Conservation (phyloP, 2,888 invertebrate genomes). For the Lycocerus yunnanus region DNA sequence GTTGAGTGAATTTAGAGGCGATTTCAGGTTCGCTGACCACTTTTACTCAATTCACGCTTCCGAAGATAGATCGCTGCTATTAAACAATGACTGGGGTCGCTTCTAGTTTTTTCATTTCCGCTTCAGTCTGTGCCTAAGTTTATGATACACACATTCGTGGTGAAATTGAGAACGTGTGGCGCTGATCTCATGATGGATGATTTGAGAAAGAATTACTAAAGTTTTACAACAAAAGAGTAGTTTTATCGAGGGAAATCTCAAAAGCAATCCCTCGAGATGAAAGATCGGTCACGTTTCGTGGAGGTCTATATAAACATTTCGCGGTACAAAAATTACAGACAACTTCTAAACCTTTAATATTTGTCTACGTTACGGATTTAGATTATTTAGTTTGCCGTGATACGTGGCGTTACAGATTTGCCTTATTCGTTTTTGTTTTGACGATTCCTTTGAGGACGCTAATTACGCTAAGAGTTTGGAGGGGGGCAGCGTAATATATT, state of each 20-base stretch:
- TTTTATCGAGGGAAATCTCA: constrained; percentile 65
- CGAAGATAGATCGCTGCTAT: constrained; percentile 33
- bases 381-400: constrained; percentile 11
- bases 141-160: constrained; percentile 40
- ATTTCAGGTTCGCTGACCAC: constrained; percentile 24
- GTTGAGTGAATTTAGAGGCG: constrained; percentile 20
- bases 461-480: constrained; percentile 35
- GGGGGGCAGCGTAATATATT: constrained; percentile 33
- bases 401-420: background rate
- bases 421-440: constrained; percentile 3
- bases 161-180: constrained; percentile 50
- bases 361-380: constrained; percentile 11
- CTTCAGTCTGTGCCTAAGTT: constrained; percentile 26
- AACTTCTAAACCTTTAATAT: constrained; percentile 16
- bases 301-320: constrained; percentile 33
- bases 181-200: constrained; percentile 56
- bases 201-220: constrained; percentile 57
- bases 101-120: constrained; percentile 31
- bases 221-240: constrained; percentile 59
- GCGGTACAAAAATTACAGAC: constrained; percentile 19
- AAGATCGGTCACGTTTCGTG: constrained; percentile 62
- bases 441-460: constrained; percentile 18
- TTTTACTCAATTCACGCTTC: constrained; percentile 27
- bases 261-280: constrained; percentile 58
- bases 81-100: constrained; percentile 32